phyloP scores from a whole-genome alignment of 2,113 vertebrate species.

The Oncorhynchus kisutch region DNA sequence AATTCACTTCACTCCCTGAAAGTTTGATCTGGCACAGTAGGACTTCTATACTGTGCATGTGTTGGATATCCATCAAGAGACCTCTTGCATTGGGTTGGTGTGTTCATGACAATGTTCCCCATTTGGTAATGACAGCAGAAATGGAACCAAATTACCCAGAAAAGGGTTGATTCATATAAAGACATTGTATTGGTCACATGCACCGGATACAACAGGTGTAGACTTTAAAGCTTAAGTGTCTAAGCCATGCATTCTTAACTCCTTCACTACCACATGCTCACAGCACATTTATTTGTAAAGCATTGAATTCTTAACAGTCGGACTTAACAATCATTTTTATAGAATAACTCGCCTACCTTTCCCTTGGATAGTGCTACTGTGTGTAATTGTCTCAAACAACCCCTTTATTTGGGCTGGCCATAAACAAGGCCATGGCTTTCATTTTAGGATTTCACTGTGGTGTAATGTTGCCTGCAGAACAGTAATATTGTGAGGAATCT shows the following conservation, averaged over 20 bases:
- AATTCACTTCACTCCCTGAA: not conserved
- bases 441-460: not conserved
- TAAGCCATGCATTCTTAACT: too few relatives aligned
- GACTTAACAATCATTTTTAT: not conserved
- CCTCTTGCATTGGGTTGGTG: too few relatives aligned
- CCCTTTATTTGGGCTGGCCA: not conserved
- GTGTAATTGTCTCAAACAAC: not conserved
- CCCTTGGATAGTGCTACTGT: not conserved
- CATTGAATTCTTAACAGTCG: too few relatives aligned
- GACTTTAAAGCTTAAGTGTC: too few relatives aligned
- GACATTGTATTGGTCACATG: too few relatives aligned
- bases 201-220: too few relatives aligned
- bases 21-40: not conserved
- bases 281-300: too few relatives aligned
- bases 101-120: too few relatives aligned
- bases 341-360: not conserved
- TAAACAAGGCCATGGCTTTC: not conserved
- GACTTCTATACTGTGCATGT: not conserved
- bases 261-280: too few relatives aligned
- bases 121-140: too few relatives aligned
- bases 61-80: not conserved
- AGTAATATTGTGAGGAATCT: conserved; percentile 21
- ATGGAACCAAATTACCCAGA: too few relatives aligned
- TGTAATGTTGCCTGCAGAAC: not conserved
- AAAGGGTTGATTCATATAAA: too few relatives aligned